phyloP scores from a whole-genome alignment of 1,140 invertebrate genomes.

The Danaus melanippus region DNA sequence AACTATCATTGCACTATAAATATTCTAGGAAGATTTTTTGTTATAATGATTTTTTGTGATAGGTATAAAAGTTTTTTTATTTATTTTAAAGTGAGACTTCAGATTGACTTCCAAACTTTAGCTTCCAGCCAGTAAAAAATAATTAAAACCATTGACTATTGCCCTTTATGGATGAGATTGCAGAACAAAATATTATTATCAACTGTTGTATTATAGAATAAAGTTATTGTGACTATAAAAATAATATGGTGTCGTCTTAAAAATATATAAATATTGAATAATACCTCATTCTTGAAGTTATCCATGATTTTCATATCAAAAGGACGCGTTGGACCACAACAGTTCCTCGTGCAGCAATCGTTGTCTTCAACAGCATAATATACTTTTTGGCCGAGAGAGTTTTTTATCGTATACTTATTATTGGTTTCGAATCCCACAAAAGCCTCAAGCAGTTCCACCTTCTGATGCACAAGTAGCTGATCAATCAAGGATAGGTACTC shows the following conservation, averaged over 20 bases:
- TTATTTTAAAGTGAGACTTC: too few species aligned
- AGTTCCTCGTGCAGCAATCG: slow-evolving; percentile 83
- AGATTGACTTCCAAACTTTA: too few species aligned
- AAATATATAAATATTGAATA: slow-evolving; percentile 1
- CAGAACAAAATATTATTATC: too few species aligned
- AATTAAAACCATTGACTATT: too few species aligned
- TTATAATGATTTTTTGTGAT: too few species aligned
- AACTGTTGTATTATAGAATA: too few species aligned
- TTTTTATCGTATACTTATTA: slow-evolving; percentile 90
- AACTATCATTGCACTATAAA: not conserved
- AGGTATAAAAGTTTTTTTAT: too few species aligned
- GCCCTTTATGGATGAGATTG: too few species aligned
- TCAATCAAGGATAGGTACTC: slow-evolving; percentile 95
- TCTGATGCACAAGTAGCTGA: slow-evolving; percentile 89
- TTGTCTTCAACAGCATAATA: slow-evolving; percentile 90
- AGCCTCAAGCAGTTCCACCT: slow-evolving; percentile 88
- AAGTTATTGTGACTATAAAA: too few species aligned
- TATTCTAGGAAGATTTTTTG: too few species aligned
- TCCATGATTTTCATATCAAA: slow-evolving; percentile 93
- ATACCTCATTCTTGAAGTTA: slow-evolving; percentile 81
- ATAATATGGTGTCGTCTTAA: too few species aligned
- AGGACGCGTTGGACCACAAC: slow-evolving; percentile 82
- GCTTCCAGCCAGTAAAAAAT: too few species aligned
- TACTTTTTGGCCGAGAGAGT: slow-evolving; percentile 83
- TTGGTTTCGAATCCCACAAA: slow-evolving; percentile 91